Percentiles rank a stretch among this genome's conserved stretches.
Conservation (phyloP, 2,888 invertebrate genomes). For the Ectemnius continuus region DNA sequence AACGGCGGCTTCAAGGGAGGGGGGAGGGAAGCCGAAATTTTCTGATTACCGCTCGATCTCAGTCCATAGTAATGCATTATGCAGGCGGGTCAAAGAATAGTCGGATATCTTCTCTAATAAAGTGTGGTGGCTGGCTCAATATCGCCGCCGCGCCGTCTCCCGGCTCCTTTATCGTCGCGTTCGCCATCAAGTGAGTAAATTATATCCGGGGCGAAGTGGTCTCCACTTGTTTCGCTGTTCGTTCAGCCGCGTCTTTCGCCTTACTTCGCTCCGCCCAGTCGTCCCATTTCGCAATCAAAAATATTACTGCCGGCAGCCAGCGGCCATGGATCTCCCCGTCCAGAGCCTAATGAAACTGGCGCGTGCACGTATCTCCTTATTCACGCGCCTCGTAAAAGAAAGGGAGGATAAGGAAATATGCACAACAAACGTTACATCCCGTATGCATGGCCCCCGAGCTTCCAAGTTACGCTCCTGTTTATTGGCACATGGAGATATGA, state of each 20-base stretch:
- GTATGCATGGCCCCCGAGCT: too few relatives aligned
- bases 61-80: constrained; percentile 37
- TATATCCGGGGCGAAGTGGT: too few relatives aligned
- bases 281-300: constrained; percentile 40
- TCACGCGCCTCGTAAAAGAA: constrained; percentile 1
- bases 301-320: too few relatives aligned
- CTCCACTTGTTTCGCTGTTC: too few relatives aligned
- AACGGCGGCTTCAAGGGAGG: too few relatives aligned
- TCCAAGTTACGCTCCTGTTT: not conserved
- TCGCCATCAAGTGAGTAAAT: too few relatives aligned
- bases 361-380: constrained; percentile 1
- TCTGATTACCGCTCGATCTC: too few relatives aligned
- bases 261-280: constrained; percentile 29
- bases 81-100: constrained; percentile 34
- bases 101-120: constrained; percentile 37
- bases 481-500: not conserved
- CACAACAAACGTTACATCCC: not conserved
- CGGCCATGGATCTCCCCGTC: too few relatives aligned
- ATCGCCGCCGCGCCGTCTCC: not conserved
- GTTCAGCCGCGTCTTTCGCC: constrained; percentile 26
- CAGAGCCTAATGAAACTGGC: too few relatives aligned
- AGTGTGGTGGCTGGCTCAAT: constrained; percentile 43
- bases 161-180: too few relatives aligned
- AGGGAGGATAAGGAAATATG: not conserved
- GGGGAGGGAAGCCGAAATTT: too few relatives aligned